Percentiles rank a stretch among this genome's conserved stretches.
Conservation (phyloP, 2,888 invertebrate genomes). For the Tetramorium bicarinatum region DNA sequence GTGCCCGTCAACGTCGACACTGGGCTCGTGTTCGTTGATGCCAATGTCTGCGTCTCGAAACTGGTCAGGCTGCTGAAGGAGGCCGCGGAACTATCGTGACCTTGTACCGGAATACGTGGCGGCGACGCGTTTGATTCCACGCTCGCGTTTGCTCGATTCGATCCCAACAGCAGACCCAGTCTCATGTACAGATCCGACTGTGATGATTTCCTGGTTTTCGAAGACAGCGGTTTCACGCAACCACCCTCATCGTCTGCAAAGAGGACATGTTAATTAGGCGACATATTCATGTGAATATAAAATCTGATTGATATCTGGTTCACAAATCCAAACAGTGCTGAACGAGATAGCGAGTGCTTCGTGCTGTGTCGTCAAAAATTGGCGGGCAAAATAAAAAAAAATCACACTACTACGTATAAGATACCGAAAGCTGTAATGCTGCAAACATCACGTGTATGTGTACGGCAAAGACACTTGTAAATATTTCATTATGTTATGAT, state of each 20-base stretch:
- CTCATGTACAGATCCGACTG: constrained; percentile 94
- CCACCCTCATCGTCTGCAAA: constrained; percentile 91
- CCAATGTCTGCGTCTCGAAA: constrained; percentile 89
- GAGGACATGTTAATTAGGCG: not conserved
- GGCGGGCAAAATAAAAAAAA: constrained; percentile 1
- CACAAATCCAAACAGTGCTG: constrained; percentile 24
- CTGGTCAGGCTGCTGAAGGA: constrained; percentile 88
- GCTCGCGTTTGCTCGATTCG: constrained; percentile 88
- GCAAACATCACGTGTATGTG: not conserved
- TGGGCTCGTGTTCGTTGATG: constrained; percentile 94
- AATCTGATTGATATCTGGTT: not conserved
- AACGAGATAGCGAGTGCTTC: not conserved
- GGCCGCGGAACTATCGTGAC: constrained; percentile 83
- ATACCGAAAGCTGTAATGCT: not conserved
- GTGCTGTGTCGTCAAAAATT: not conserved
- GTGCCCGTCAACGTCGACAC: constrained; percentile 96
- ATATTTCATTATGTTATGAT: not conserved
- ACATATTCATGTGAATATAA: not conserved
- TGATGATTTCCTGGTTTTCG: constrained; percentile 87
- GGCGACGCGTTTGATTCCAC: constrained; percentile 55
- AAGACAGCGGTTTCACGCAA: constrained; percentile 88
- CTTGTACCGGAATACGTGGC: constrained; percentile 64
- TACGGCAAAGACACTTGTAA: not conserved
- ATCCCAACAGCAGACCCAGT: constrained; percentile 93
- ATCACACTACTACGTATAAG: constrained; percentile 10